Evolutionary conservation across 2,113 vertebrate genomes (phyloP).

Genomic region (Picathartes gymnocephalus): DNA sequence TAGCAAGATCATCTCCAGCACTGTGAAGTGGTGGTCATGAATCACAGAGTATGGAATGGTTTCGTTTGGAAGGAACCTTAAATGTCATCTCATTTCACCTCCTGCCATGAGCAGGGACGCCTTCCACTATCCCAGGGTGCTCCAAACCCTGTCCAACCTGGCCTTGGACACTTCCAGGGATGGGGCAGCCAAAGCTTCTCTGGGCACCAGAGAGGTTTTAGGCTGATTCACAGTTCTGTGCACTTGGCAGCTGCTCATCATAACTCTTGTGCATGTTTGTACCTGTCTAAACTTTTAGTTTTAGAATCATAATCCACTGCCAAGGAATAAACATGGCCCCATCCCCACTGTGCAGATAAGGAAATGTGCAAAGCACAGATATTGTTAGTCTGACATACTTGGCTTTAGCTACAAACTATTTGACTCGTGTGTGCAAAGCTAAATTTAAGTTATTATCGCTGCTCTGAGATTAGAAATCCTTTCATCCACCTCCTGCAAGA

Average conservation of each 20-base stretch:
- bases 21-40: background rate
- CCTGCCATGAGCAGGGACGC: background rate
- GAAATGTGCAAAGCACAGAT: background rate
- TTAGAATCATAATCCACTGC: background rate
- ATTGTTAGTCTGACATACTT: background rate
- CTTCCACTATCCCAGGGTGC: background rate
- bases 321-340: background rate
- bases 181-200: background rate
- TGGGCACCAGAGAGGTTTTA: background rate
- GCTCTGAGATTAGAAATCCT: background rate
- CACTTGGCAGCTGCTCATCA: background rate
- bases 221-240: background rate
- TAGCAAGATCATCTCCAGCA: background rate
- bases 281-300: background rate
- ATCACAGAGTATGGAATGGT: background rate
- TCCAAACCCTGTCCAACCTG: background rate
- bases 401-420: background rate
- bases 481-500: background rate
- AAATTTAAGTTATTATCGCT: background rate
- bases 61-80: background rate
- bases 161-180: background rate
- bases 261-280: background rate
- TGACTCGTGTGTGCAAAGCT: background rate
- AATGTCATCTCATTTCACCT: background rate
- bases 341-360: background rate